These are phyloP conservation scores for Thinocorus orbignyianus DNA, from an alignment of 2,113 vertebrate species.

Conservation along the genomic window DNA sequence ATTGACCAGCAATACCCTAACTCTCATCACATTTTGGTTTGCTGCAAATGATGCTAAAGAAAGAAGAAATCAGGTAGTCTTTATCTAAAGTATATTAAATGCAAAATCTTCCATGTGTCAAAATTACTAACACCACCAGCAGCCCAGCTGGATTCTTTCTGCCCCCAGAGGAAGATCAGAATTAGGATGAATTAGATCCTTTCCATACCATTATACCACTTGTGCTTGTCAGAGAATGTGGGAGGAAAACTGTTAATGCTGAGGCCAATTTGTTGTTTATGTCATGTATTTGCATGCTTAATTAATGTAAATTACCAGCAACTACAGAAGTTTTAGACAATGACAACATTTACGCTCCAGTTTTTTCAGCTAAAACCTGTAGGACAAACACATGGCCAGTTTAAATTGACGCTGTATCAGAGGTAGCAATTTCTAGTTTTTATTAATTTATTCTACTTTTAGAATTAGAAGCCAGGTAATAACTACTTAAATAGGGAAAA, in stretches of 20 bases:
- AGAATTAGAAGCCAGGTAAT: not conserved
- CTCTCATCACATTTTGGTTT: not conserved
- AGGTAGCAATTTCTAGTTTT: not conserved
- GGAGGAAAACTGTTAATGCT: constrained; percentile 33
- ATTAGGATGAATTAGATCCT: constrained; percentile 9
- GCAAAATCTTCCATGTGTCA: not conserved
- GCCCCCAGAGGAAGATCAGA: constrained; percentile 6
- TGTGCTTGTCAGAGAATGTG: not conserved
- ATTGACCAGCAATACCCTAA: not conserved
- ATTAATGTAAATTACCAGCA: constrained; percentile 57
- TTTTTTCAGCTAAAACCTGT: constrained; percentile 17
- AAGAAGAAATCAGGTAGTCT: not conserved
- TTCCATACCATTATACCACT: not conserved
- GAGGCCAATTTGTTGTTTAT: constrained; percentile 62
- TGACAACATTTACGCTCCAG: constrained; percentile 10
- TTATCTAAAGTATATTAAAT: not conserved
- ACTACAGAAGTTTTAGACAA: constrained; percentile 43
- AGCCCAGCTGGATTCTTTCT: constrained; percentile 16
- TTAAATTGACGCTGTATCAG: not conserved
- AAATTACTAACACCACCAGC: not conserved
- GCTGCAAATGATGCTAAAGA: not conserved
- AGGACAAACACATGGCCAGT: not conserved
- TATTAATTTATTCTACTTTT: not conserved
- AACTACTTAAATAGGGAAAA: not conserved
- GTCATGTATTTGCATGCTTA: constrained; percentile 40